These are phyloP conservation scores for Brachymystax lenok DNA, from an alignment of 2,797 vertebrate species.

Conservation along the genomic window DNA sequence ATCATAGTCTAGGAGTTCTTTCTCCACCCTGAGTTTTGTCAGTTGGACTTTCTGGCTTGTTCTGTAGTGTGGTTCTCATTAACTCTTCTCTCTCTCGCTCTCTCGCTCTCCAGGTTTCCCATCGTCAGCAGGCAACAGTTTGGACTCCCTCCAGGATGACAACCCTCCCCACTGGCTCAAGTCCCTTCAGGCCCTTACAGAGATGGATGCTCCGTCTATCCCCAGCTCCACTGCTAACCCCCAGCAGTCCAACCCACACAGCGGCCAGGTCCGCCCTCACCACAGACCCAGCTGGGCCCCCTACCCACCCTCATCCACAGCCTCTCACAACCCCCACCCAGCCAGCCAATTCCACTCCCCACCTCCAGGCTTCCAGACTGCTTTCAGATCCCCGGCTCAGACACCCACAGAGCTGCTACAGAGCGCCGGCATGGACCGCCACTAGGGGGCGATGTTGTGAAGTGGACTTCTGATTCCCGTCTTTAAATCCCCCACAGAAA, in stretches of 20 bases:
- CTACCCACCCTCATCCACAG: slow-evolving; percentile 75
- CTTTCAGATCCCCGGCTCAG: slow-evolving; percentile 90
- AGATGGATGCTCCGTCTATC: slow-evolving; percentile 82
- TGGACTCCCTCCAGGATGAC: slow-evolving; percentile 92
- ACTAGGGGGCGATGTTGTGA: slow-evolving; percentile 70
- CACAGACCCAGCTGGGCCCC: slow-evolving; percentile 90
- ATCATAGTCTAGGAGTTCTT: not conserved
- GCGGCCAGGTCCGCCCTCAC: slow-evolving; percentile 84
- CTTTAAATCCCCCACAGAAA: slow-evolving; percentile 13
- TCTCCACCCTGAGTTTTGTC: not conserved
- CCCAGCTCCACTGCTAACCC: slow-evolving; percentile 73
- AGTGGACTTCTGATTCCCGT: slow-evolving; percentile 37
- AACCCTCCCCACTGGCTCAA: slow-evolving; percentile 95
- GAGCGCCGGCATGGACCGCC: slow-evolving; percentile 88
- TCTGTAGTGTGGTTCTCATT: not conserved
- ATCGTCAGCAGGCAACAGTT: slow-evolving; percentile 85
- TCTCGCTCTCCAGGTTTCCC: slow-evolving; percentile 81
- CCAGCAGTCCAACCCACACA: slow-evolving; percentile 74
- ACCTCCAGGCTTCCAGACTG: slow-evolving; percentile 90
- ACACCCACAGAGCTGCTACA: slow-evolving; percentile 92
- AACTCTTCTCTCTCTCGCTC: slow-evolving; percentile 24
- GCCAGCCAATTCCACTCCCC: slow-evolving; percentile 86
- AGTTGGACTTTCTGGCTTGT: not conserved
- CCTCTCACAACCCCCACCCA: slow-evolving; percentile 68
- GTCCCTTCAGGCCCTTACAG: slow-evolving; percentile 92